These are phyloP conservation scores for Porites evermanni DNA, from an alignment of 92 coral and sea anemone species.

Conservation along the genomic window DNA sequence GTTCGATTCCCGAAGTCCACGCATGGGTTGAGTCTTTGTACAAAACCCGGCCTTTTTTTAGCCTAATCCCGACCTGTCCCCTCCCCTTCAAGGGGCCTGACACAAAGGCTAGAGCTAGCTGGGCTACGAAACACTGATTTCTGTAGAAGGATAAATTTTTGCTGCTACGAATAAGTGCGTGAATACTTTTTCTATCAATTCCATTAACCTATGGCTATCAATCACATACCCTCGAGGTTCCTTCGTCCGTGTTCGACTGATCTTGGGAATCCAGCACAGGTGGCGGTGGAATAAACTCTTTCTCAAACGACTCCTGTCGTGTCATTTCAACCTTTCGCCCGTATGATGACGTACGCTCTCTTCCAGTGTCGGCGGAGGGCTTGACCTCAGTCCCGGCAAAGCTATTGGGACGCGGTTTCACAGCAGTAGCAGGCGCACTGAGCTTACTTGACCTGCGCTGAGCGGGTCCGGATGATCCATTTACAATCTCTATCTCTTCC, in stretches of 20 bases:
- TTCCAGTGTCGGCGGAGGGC: slow-evolving; percentile 27
- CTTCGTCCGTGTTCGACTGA: slow-evolving; percentile 18
- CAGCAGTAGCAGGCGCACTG: slow-evolving; percentile 56
- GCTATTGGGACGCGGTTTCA: slow-evolving; percentile 79
- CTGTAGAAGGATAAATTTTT: too few species aligned
- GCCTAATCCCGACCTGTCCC: too few species aligned
- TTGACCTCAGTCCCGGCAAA: slow-evolving; percentile 55
- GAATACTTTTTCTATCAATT: not conserved
- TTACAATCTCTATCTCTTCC: slow-evolving; percentile 54
- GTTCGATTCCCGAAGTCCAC: too few species aligned
- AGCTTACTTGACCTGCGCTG: slow-evolving; percentile 52
- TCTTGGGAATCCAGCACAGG: slow-evolving; percentile 64
- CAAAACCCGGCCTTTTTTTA: too few species aligned
- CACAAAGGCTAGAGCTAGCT: too few species aligned
- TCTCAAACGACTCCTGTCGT: slow-evolving; percentile 39
- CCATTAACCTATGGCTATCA: not conserved
- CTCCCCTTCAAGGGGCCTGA: too few species aligned
- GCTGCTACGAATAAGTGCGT: not conserved
- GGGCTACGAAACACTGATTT: too few species aligned
- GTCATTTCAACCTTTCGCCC: not conserved
- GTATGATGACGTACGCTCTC: slow-evolving; percentile 36
- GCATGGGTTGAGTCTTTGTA: too few species aligned
- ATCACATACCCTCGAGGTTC: slow-evolving; percentile 10
- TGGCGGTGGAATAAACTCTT: slow-evolving; percentile 79
- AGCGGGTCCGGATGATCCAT: slow-evolving; percentile 13